phyloP scores from a whole-genome alignment of 2,797 vertebrate species.

The Trachurus trachurus region DNA sequence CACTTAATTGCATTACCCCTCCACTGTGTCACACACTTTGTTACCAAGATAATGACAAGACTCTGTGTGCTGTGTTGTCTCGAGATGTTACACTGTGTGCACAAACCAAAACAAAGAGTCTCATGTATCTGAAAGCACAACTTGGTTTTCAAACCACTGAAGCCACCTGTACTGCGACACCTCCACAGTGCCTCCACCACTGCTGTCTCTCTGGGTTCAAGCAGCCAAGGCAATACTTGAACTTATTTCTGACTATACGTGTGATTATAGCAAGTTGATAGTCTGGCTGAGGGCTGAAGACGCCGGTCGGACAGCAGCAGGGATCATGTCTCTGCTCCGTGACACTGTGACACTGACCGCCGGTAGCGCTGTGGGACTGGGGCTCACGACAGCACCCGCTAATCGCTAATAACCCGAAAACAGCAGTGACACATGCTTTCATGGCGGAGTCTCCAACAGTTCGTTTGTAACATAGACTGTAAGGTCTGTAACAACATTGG shows the following conservation, averaged over 20 bases:
- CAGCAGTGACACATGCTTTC: no score
- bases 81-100: not conserved
- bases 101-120: not conserved
- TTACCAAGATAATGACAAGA: constrained; percentile 29
- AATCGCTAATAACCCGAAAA: no score
- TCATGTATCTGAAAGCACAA: not conserved
- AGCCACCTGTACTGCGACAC: not conserved
- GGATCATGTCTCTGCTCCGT: no score
- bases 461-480: no score
- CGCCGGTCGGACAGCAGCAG: no score
- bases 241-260: not conserved
- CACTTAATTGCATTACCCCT: constrained; percentile 51
- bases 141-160: not conserved
- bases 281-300: constrained; percentile 15
- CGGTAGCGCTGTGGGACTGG: no score
- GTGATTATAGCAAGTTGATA: not conserved
- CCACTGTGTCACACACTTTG: constrained; percentile 42
- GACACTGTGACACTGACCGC: no score
- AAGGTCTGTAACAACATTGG: no score
- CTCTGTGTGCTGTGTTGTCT: not conserved
- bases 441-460: no score
- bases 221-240: not conserved
- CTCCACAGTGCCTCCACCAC: not conserved
- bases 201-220: not conserved
- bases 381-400: no score